Evolutionary conservation across 2,113 vertebrate genomes (phyloP), one percentile per base, ranked within the genome.

Genomic region (Emydura subglobosa): DNA sequence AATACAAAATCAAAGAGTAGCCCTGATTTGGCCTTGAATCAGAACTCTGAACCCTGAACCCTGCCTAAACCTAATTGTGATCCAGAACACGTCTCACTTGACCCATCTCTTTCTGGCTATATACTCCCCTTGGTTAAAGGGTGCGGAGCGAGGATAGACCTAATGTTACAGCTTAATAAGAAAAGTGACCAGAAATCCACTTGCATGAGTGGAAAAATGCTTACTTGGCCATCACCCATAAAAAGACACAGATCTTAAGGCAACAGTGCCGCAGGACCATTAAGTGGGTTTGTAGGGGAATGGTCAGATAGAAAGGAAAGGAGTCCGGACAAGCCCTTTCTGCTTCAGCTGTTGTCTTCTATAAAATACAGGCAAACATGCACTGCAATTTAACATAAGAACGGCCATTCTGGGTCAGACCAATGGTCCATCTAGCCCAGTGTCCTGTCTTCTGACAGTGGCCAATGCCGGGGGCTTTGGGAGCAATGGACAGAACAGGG

Each of bases 41-140:
- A 1, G 19, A 92, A 91, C 79, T 83, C 87, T 0, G 25, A 13
- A 12, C 57, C 54, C 83, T 91, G 85, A 13, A 12, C 57, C 54
- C 83, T 91, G 85, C 83, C 55, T 29, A 65, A 47, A 27, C 11
- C 61, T 25, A 16, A 39, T 24, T 85, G 80, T 34, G 47, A 0
- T 11, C 79, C 94, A 55, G 85, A 7, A 0, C 31, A 0, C 14
- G 39, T 59, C 49, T 83, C 74, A 54, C 51, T 3, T 17, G 1
- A 51, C 59, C 68, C 24, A 74, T 0, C 0, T 1, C 54, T 10
- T 74, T 59, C 59, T 3, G 3, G 0, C 83, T 16, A 1, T 14
- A 0, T 42, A 89, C 65, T 57, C 53, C 1, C 0, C 49, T 12
- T 1, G 50, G 86, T 22, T 49, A 19, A 2, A 34, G 17, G n/a